phyloP scores from a whole-genome alignment of 2,113 vertebrate genomes.

The Chamaea fasciata region DNA sequence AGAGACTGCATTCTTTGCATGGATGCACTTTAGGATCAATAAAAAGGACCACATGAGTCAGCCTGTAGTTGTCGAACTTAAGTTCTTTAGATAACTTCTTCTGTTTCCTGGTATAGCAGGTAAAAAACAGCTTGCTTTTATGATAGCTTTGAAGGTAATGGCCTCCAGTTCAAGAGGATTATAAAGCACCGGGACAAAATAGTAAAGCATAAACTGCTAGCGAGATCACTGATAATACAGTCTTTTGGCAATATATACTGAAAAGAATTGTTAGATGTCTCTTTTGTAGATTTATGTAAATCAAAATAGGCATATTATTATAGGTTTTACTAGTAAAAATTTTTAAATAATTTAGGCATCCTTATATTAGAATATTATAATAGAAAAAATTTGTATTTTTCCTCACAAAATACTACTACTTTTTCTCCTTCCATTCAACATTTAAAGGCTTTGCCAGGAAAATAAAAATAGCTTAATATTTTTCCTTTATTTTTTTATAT shows the following conservation, averaged over 20 bases:
- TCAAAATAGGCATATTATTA: neutral
- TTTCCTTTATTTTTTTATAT: neutral
- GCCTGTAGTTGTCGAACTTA: neutral
- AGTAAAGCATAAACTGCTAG: neutral
- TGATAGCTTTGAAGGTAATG: neutral
- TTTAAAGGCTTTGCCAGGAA: neutral
- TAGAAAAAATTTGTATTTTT: neutral
- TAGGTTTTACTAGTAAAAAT: neutral
- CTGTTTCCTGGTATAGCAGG: neutral
- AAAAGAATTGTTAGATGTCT: neutral
- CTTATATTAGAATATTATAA: neutral
- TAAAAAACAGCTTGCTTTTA: neutral
- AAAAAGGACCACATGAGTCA: neutral
- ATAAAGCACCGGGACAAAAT: neutral
- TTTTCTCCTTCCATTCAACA: neutral
- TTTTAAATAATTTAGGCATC: neutral
- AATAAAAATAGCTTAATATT: neutral
- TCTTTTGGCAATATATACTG: neutral
- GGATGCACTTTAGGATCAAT: neutral
- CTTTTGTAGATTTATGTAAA: neutral
- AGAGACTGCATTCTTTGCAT: neutral
- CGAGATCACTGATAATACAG: neutral
- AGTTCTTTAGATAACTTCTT: neutral
- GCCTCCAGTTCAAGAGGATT: neutral
- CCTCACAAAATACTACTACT: neutral